Base-by-base conservation (phyloP, 2,888 invertebrate species). In the Diploptera punctata region DNA sequence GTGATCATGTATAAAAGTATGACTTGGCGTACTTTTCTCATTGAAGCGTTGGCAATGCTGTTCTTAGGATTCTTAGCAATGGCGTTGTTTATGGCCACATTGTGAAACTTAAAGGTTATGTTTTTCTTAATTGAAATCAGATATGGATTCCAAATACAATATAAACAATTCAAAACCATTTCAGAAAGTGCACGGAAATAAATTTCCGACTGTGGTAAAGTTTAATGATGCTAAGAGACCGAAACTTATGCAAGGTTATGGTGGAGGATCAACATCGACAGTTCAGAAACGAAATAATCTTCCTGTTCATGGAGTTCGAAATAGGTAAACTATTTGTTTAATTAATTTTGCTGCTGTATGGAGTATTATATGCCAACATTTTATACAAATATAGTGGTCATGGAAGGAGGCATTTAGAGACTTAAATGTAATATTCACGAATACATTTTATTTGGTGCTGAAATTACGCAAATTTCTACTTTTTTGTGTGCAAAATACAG, bases 221-320 rank as follows among this genome's bases (percentile, higher is more conserved):
- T 57, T 57, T 33, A 33, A 10, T 33, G 33, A 33, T 33, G 33
- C 57, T 3, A 57, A 57, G 57, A 57, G 24, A 57, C 29, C 57
- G 9, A 29, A 57, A 16, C 57, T 24, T 26, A 16, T n/a, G 5
- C 44, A 26, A 47, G 47, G 16, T 5, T 9, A 16, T 7, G 16
- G 24, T 16, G 19, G 13, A 19, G 47, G 44, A n/a, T 16, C 43
- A 1, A 44, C 16, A n/a, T 26, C 65, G 7, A 21, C 44, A 65
- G n/a, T n/a, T 0, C 71, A 70, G 65, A 82, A 83, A 70, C 78
- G 82, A 52, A 82, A 82, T 75, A 77, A 81, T 1, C 77, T 84
- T 49, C 84, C 84, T 2, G 83, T 84, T 26, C 83, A 81, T 68
- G 81, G 78, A 71, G 81, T 82, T 24, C 80, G 82, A 24, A 83